Evolutionary conservation across 64 coral and sea anemone species (phyloP).

Genomic region (Trachythela sp.): DNA sequence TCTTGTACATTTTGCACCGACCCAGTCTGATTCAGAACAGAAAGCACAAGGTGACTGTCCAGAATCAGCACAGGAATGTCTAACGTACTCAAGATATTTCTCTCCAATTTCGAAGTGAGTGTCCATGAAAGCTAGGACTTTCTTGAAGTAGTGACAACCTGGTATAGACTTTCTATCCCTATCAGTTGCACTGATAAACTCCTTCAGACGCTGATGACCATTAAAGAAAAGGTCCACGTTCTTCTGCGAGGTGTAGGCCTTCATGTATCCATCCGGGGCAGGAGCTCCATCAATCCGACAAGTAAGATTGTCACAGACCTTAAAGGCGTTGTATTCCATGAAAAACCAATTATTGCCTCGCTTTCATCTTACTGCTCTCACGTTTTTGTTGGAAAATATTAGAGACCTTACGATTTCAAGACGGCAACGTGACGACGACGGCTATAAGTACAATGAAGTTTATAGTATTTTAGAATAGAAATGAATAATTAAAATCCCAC

Average conservation of each 20-base stretch:
- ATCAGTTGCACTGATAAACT: neutral
- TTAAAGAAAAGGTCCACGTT: slow-evolving; percentile 33
- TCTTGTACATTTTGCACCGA: neutral
- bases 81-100: slow-evolving; percentile 26
- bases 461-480: too few relatives aligned
- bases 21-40: slow-evolving; percentile 26
- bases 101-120: slow-evolving; percentile 47
- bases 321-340: neutral
- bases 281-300: slow-evolving; percentile 18
- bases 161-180: slow-evolving; percentile 22
- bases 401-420: too few relatives aligned
- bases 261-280: slow-evolving; percentile 34
- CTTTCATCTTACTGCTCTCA: too few relatives aligned
- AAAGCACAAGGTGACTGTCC: neutral
- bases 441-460: too few relatives aligned
- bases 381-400: too few relatives aligned
- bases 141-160: slow-evolving; percentile 31
- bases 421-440: too few relatives aligned
- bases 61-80: neutral
- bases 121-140: slow-evolving; percentile 12
- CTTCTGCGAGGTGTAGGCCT: slow-evolving; percentile 29
- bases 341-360: too few relatives aligned
- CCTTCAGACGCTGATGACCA: slow-evolving; percentile 7
- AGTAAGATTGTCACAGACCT: slow-evolving; percentile 8
- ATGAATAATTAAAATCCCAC: too few relatives aligned